Evolutionary conservation across 2,113 vertebrate species (phyloP), one percentile per base, ranked within the genome.

Genomic region (Pelmatolapia mariae): DNA sequence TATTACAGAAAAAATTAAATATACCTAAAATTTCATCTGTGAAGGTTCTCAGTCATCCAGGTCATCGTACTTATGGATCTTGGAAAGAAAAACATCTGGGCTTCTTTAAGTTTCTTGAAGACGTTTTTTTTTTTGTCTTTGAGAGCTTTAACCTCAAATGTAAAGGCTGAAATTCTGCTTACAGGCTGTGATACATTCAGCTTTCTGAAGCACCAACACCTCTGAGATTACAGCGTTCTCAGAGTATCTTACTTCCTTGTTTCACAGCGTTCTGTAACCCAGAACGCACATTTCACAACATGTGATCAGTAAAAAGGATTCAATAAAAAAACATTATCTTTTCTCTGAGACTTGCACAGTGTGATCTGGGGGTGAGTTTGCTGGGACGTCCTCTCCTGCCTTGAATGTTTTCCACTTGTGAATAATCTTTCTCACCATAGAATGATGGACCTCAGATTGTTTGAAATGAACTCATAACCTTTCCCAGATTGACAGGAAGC

Each of bases 41-140:
- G 59, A 63, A 61, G 29, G 59, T 61, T 63, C 59, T 63, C 59
- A 19, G 59, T 63, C 5, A 63, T 63, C 59, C 59, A 63, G 59
- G 9, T 61, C 31, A 61, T 61, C 2, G 29, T 33, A 61, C 29
- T 10, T 33, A 61, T 61, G 29, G 29, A 63, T 63, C 29, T 33
- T 33, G 5, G 59, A 63, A 61, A 61, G 59, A 7, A 63, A 63
- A 63, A 1, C 5, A 0, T 63, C 16, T 33, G 16, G 29, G 16
- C 16, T 61, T 63, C 31, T 36, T 63, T 12, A 36, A 19, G 59
- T 63, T 63, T 63, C 31, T 63, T 63, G 18, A 63, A 63, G 59
- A 36, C 0, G 0, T 5, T 24, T 53, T 2, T 13, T 5, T n/a
- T 1, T 31, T 9, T 61, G 8, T 22, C 10, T 66, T 66, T 66